Conservation (phyloP, 2,113 vertebrate species). For the Eurystomus gularis region DNA sequence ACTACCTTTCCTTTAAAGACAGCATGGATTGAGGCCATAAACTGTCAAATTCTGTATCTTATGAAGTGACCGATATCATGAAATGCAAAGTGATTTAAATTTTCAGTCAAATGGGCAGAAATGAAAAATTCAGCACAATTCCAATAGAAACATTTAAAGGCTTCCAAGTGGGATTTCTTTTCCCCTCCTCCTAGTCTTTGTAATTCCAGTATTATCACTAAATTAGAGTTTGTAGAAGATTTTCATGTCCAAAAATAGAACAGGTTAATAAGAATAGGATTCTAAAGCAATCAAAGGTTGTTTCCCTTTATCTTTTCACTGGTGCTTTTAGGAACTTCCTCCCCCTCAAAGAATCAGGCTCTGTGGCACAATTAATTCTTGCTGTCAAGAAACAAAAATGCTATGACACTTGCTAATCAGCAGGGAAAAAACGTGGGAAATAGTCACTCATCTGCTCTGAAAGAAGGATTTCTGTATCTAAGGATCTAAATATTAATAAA, state of each 20-base stretch:
- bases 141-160: conserved; percentile 41
- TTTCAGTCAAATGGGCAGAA: conserved; percentile 59
- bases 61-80: neutral
- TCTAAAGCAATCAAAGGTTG: neutral
- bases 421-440: conserved; percentile 20
- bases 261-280: conserved; percentile 10
- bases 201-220: conserved; percentile 39
- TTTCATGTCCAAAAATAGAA: conserved; percentile 50
- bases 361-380: neutral
- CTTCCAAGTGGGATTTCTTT: conserved; percentile 23
- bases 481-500: conserved; percentile 42
- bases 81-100: conserved; percentile 69
- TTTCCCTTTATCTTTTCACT: neutral
- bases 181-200: conserved; percentile 4
- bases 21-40: conserved; percentile 53
- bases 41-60: conserved; percentile 46
- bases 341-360: neutral
- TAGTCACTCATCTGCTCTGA: neutral
- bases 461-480: conserved; percentile 3
- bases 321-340: neutral
- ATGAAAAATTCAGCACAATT: conserved; percentile 43
- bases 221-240: conserved; percentile 42
- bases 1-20: conserved; percentile 68
- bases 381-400: conserved; percentile 47
- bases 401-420: conserved; percentile 16